Conservation (phyloP, 2,797 vertebrate species). For the Pseudochromis fuscus region DNA sequence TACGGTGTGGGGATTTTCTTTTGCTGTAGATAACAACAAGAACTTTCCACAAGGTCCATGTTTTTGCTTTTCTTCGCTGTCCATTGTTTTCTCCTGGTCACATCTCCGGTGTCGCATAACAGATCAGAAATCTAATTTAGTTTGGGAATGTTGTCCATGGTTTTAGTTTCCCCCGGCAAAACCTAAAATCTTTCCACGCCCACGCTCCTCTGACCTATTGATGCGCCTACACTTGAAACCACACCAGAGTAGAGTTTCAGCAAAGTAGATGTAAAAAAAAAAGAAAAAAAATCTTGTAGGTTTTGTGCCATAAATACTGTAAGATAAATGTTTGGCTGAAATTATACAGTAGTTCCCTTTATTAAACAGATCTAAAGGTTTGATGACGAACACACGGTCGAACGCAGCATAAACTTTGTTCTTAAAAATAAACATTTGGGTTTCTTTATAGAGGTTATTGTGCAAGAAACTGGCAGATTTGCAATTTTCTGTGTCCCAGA, state of each 20-base stretch:
- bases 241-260: conserved; percentile 16
- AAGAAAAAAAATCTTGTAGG: background rate
- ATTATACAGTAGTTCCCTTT: conserved; percentile 36
- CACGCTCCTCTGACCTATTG: conserved; percentile 17
- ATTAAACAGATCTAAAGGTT: conserved; percentile 37
- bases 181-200: conserved; percentile 34
- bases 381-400: conserved; percentile 22
- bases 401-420: conserved; percentile 12
- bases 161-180: conserved; percentile 27
- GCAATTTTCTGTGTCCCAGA: background rate
- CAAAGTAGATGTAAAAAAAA: conserved; percentile 10
- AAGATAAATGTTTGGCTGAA: conserved; percentile 44
- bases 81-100: conserved; percentile 1
- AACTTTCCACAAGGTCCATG: background rate
- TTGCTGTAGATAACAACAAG: background rate
- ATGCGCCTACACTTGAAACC: background rate
- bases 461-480: background rate
- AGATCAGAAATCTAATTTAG: conserved; percentile 9
- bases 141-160: conserved; percentile 25
- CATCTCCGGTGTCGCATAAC: conserved; percentile 10
- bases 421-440: conserved; percentile 35
- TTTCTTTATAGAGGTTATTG: conserved; percentile 8
- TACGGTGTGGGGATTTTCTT: conserved; percentile 8
- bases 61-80: background rate
- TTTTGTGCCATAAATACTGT: conserved; percentile 25